Conservation (phyloP, 2,888 invertebrate species). For the Dyspetes luteomarginatus region DNA sequence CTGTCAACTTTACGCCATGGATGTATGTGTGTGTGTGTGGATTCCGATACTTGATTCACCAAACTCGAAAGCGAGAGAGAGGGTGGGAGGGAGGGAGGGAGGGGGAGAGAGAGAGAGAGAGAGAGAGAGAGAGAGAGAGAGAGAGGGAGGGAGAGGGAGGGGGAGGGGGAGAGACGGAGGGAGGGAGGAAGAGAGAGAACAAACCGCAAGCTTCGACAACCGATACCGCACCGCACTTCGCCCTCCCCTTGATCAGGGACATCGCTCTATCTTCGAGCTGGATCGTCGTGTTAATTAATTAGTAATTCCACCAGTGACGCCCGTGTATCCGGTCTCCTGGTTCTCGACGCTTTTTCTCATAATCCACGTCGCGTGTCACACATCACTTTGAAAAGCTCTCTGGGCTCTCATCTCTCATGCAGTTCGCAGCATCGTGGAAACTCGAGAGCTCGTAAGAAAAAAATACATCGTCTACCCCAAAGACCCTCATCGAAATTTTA, state of each 20-base stretch:
- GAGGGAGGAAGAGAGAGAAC: neutral
- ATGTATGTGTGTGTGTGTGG: neutral
- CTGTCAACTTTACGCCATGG: no score
- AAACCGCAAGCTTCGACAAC: conserved; percentile 52
- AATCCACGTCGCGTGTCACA: neutral
- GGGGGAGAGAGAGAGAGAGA: neutral
- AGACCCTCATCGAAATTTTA: neutral
- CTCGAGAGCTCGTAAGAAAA: neutral
- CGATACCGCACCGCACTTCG: conserved; percentile 45
- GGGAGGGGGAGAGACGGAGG: neutral
- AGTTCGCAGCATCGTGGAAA: neutral
- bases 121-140: neutral
- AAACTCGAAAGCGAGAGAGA: conserved; percentile 1
- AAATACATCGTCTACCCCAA: neutral
- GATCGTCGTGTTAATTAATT: conserved; percentile 59
- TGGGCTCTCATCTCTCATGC: neutral
- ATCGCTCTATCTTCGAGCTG: conserved; percentile 20
- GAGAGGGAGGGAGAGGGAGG: neutral
- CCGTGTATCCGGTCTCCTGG: conserved; percentile 6
- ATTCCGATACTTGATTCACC: conserved; percentile 13
- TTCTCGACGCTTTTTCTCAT: neutral
- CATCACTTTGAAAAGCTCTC: conserved; percentile 39
- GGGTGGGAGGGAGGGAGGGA: neutral
- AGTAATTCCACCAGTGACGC: conserved; percentile 38
- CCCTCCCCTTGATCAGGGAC: conserved; percentile 1